Conservation (phyloP, 2,113 vertebrate species). For the Thunnus maccoyii region DNA sequence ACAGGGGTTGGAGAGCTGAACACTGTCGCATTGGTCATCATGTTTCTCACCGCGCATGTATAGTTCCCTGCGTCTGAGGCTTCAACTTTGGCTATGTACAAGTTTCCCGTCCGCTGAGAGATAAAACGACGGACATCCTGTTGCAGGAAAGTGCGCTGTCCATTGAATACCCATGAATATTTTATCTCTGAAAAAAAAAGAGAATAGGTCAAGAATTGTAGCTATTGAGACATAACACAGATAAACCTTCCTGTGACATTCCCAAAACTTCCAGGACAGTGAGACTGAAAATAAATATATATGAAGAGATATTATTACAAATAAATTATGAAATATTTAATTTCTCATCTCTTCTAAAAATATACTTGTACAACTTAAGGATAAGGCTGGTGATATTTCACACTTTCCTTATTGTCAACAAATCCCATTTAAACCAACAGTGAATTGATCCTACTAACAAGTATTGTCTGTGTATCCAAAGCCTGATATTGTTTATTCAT, state of each 20-base stretch:
- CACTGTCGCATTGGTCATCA: slow-evolving; percentile 79
- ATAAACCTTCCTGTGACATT: slow-evolving; percentile 18
- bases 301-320: background rate
- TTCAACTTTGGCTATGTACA: slow-evolving; percentile 92
- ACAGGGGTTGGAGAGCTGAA: slow-evolving; percentile 88
- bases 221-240: slow-evolving; percentile 9
- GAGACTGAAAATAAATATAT: background rate
- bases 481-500: too few species aligned
- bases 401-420: slow-evolving; percentile 12
- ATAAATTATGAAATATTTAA: background rate
- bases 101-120: slow-evolving; percentile 89
- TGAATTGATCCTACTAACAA: background rate
- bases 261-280: slow-evolving; percentile 1
- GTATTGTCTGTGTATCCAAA: background rate
- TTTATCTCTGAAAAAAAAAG: slow-evolving; percentile 83
- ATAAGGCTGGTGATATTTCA: background rate
- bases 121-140: slow-evolving; percentile 87
- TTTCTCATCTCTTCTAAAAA: slow-evolving; percentile 8
- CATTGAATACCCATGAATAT: slow-evolving; percentile 90
- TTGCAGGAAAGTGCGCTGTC: slow-evolving; percentile 78
- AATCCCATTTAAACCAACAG: background rate
- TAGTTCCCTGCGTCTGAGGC: slow-evolving; percentile 90
- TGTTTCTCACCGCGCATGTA: slow-evolving; percentile 88
- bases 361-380: slow-evolving; percentile 2
- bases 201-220: background rate